A percentile compares a stretch with the other conserved stretches of the same genome.
phyloP scores from a whole-genome alignment of 37 sponge, comb jelly and placozoan genomes.

The Spongilla lacustris region DNA sequence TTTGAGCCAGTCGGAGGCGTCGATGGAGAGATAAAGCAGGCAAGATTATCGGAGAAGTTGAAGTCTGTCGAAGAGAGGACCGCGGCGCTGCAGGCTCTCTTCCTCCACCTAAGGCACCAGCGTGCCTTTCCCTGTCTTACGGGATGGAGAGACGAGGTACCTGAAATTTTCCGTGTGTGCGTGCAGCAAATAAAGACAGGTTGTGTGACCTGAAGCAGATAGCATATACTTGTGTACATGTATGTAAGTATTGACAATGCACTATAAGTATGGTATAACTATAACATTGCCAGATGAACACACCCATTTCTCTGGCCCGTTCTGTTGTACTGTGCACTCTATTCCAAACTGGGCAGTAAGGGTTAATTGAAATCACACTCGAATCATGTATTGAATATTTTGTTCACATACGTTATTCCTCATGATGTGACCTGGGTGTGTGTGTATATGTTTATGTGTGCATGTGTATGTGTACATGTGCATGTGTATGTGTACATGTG shows the following conservation, averaged over 20 bases:
- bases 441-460: neutral
- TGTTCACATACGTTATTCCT: neutral
- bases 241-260: too few relatives aligned
- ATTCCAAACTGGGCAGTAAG: too few relatives aligned
- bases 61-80: slow-evolving; percentile 28
- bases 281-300: too few relatives aligned
- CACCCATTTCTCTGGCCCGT: too few relatives aligned
- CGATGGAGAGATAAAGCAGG: neutral
- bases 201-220: too few relatives aligned
- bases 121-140: slow-evolving; percentile 23
- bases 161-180: neutral
- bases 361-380: neutral
- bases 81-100: slow-evolving; percentile 28
- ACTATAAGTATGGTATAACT: too few relatives aligned
- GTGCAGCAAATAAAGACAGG: too few relatives aligned
- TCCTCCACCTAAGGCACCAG: slow-evolving; percentile 28
- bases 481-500: slow-evolving; percentile 4
- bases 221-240: too few relatives aligned
- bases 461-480: slow-evolving; percentile 9
- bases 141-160: slow-evolving; percentile 66
- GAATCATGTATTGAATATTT: neutral
- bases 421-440: neutral
- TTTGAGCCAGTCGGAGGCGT: slow-evolving; percentile 9
- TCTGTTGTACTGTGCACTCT: too few relatives aligned
- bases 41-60: slow-evolving; percentile 19